A percentile compares a stretch with the other conserved stretches of the same genome.
These are phyloP conservation scores for Stictocephala bisonia DNA, from an alignment of 2,888 invertebrate species.

Conservation along the genomic window DNA sequence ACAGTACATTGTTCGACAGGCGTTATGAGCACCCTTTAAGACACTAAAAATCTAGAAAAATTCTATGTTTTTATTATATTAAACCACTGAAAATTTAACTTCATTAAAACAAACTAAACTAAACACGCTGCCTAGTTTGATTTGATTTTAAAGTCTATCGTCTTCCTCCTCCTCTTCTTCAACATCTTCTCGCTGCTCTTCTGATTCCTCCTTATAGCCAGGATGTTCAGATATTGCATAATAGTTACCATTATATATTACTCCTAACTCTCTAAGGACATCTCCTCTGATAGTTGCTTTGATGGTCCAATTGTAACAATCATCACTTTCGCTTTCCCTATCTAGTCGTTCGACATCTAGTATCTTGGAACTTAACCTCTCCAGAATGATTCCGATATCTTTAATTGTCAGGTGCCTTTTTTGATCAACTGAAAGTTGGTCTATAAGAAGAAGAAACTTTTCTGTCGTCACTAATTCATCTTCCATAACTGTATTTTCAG, in stretches of 20 bases:
- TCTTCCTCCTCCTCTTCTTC: conserved; percentile 86
- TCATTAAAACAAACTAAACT: conserved; percentile 56
- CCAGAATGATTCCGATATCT: conserved; percentile 94
- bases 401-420: conserved; percentile 93
- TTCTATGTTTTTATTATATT: conserved; percentile 41
- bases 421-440: conserved; percentile 92
- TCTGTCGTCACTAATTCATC: conserved; percentile 91
- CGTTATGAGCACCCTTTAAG: conserved; percentile 37
- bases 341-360: conserved; percentile 93
- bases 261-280: conserved; percentile 89
- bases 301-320: conserved; percentile 97
- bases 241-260: conserved; percentile 95
- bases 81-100: conserved; percentile 53
- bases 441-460: conserved; percentile 92
- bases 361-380: conserved; percentile 91
- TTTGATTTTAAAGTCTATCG: conserved; percentile 68
- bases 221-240: conserved; percentile 96
- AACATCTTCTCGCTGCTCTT: conserved; percentile 85
- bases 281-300: conserved; percentile 94
- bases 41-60: conserved; percentile 47
- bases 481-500: conserved; percentile 92
- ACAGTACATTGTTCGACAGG: conserved; percentile 32
- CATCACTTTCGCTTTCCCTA: conserved; percentile 91
- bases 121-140: conserved; percentile 47
- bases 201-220: conserved; percentile 90